Evolutionary conservation across 2,888 invertebrate species (phyloP), one percentile per base, ranked within the genome.

Genomic region (Spicauda simplicius): DNA sequence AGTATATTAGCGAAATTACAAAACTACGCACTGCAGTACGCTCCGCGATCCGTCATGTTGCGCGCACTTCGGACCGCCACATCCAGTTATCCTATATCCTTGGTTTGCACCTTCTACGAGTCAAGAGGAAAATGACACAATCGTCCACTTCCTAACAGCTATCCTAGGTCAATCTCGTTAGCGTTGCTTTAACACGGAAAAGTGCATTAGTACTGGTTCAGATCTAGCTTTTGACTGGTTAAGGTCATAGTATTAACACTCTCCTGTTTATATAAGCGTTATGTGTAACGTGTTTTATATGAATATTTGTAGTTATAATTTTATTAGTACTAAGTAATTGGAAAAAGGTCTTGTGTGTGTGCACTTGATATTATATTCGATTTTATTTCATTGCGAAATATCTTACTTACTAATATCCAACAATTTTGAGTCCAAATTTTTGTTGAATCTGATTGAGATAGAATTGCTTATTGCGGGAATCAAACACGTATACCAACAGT

Each of bases 141-240:
- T 85, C 84, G 84, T 73, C 75, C 76, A 88, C 87, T 90, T 90
- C 91, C 91, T 88, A 85, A 82, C 84, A 77, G 79, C 80, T 81
- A 81, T 82, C 87, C 89, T 88, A 88, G 90, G 90, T 90, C 90
- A 87, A 82, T 85, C 86, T 85, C 68, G 84, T 89, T 88, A 85
- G 71, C 64, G 61, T 50, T n/a, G 50, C 18, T 50, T 57, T 57
- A 64, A 70, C 70, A 68, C 71, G 70, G 72, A 74, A 74, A 71
- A 70, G 53, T 68, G 64, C 53, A 54, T 18, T 18, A 48, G 41
- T 62, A 33, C 19, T 54, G 52, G 20, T 48, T 55, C 61, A 64
- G 30, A 58, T 58, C 62, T 64, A 55, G 54, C 59, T 64, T 64
- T 60, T 61, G 55, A 68, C 20, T 68, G 16, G 37, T 25, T 64